Conservation (phyloP, 2,888 invertebrate species). For the Drosophila recens region DNA sequence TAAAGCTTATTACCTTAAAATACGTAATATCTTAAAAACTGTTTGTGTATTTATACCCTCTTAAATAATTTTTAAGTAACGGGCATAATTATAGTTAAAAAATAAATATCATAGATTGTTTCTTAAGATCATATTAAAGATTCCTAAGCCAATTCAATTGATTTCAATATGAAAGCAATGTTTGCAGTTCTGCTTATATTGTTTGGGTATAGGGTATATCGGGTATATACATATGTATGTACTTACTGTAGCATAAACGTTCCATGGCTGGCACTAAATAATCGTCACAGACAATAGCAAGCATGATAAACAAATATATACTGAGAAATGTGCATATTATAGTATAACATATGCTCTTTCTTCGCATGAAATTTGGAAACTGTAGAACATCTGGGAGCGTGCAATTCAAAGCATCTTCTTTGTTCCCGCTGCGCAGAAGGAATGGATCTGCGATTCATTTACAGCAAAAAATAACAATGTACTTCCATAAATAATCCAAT, state of each 20-base stretch:
- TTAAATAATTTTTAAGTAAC: no score
- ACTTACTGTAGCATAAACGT: constrained; percentile 92
- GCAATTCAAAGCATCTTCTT: constrained; percentile 86
- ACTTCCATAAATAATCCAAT: no score
- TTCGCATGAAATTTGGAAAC: constrained; percentile 92
- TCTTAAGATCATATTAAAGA: no score
- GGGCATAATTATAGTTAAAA: no score
- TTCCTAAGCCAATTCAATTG: no score
- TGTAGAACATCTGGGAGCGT: constrained; percentile 93
- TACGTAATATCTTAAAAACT: no score
- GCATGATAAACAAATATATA: constrained; percentile 91
- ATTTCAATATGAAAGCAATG: no score
- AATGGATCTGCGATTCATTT: not conserved
- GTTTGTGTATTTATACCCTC: no score
- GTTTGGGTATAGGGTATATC: not conserved
- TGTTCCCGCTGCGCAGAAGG: not conserved
- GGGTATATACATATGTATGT: not conserved
- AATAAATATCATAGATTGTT: no score
- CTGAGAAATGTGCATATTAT: constrained; percentile 60
- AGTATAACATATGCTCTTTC: constrained; percentile 16
- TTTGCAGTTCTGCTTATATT: not conserved
- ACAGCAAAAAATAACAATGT: not conserved
- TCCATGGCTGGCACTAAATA: constrained; percentile 96
- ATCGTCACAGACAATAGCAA: constrained; percentile 95
- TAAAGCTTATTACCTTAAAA: no score